These are phyloP conservation scores for Tetramorium simillimum DNA, from an alignment of 1,140 invertebrate species.

Conservation along the genomic window DNA sequence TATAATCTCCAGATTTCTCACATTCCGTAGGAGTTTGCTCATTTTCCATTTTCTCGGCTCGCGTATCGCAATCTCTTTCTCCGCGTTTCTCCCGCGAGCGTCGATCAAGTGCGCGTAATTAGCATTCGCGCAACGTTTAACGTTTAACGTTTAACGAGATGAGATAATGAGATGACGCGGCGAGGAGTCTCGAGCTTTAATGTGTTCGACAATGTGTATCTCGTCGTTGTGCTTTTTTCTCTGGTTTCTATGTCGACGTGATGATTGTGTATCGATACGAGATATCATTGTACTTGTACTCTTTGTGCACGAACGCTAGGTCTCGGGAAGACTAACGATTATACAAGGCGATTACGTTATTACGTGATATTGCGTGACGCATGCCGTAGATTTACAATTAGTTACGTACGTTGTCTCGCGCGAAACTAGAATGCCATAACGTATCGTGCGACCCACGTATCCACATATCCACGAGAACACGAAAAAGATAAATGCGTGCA, in stretches of 20 bases:
- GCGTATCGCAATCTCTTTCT: constrained; percentile 27
- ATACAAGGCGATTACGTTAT: constrained; percentile 16
- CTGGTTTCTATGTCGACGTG: constrained; percentile 13
- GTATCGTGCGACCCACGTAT: too few relatives aligned
- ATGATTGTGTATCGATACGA: background rate
- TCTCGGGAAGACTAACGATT: constrained; percentile 18
- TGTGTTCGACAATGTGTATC: constrained; percentile 47
- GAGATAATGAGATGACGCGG: background rate
- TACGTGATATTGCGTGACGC: background rate
- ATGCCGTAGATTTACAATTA: constrained; percentile 15
- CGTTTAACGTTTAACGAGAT: too few relatives aligned
- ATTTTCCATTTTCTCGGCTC: constrained; percentile 33
- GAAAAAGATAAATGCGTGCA: too few relatives aligned
- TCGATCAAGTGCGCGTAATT: background rate
- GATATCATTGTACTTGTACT: constrained; percentile 16
- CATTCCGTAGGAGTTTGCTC: constrained; percentile 61
- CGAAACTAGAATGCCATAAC: too few relatives aligned
- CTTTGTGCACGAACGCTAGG: constrained; percentile 20
- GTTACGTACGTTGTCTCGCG: background rate
- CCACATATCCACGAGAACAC: too few relatives aligned
- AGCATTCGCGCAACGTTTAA: background rate
- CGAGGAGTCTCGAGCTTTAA: constrained; percentile 24
- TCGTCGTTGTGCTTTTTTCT: constrained; percentile 46
- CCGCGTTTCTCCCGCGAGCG: constrained; percentile 26
- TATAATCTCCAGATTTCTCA: constrained; percentile 56